Conservation (phyloP, 2,797 vertebrate species). For the Sciaenops ocellatus region DNA sequence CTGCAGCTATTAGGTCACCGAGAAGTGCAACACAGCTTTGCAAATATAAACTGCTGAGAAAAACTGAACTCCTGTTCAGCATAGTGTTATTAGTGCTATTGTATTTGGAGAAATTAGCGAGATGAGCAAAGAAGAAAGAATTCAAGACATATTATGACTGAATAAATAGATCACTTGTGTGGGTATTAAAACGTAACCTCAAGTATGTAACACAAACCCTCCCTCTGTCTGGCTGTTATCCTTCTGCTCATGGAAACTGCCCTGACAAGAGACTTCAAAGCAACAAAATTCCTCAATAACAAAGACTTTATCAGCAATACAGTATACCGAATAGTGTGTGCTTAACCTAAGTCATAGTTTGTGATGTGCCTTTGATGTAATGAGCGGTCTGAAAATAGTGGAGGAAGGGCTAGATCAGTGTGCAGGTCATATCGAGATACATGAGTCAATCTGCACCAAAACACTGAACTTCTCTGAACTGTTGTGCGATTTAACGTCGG, state of each 20-base stretch:
- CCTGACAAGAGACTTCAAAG: slow-evolving; percentile 61
- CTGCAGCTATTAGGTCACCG: background rate
- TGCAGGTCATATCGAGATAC: slow-evolving; percentile 22
- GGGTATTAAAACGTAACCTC: slow-evolving; percentile 36
- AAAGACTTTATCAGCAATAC: slow-evolving; percentile 55
- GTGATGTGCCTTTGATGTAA: slow-evolving; percentile 67
- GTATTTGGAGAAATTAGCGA: slow-evolving; percentile 1
- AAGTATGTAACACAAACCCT: slow-evolving; percentile 18
- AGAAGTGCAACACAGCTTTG: background rate
- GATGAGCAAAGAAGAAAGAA: slow-evolving; percentile 21
- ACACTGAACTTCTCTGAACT: slow-evolving; percentile 15
- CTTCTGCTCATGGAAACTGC: slow-evolving; percentile 22
- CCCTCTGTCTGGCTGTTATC: slow-evolving; percentile 32
- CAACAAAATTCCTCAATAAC: slow-evolving; percentile 18
- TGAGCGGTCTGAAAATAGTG: slow-evolving; percentile 39
- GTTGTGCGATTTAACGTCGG: background rate
- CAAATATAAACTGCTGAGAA: slow-evolving; percentile 1
- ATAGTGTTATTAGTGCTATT: background rate
- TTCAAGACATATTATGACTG: slow-evolving; percentile 11
- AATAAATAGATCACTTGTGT: slow-evolving; percentile 54
- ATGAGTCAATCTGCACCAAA: slow-evolving; percentile 19
- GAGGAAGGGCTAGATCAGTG: slow-evolving; percentile 26
- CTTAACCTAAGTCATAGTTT: slow-evolving; percentile 51
- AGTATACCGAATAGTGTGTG: slow-evolving; percentile 48
- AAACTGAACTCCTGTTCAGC: background rate